These are phyloP conservation scores for Ectropis grisescens DNA, from an alignment of 1,140 invertebrate genomes.

Conservation along the genomic window DNA sequence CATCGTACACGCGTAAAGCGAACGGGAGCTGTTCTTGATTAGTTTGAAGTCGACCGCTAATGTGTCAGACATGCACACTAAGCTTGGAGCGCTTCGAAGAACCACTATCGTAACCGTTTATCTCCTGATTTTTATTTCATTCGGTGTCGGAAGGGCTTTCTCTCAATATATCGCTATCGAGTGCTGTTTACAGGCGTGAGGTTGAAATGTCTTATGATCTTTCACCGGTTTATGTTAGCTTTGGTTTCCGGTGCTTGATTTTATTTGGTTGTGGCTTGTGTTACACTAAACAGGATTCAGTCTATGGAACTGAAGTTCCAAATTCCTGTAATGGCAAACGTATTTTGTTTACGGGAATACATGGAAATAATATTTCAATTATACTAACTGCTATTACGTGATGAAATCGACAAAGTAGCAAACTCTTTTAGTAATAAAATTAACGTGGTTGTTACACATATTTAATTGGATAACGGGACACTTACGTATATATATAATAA, in stretches of 20 bases:
- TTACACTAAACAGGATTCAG: no score
- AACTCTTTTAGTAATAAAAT: no score
- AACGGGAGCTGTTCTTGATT: conserved; percentile 56
- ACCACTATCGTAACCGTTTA: conserved; percentile 1
- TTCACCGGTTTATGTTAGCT: not conserved
- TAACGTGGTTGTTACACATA: no score
- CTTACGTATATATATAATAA: no score
- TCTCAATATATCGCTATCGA: conserved; percentile 5
- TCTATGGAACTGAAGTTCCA: no score
- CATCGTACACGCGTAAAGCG: conserved; percentile 53
- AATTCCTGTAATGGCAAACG: no score
- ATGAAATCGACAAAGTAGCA: no score
- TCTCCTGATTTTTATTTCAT: conserved; percentile 6
- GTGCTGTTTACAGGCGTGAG: conserved; percentile 7
- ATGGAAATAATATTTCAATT: no score
- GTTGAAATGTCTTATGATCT: conserved; percentile 8
- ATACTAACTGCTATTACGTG: no score
- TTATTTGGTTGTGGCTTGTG: no score
- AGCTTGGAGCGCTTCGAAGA: conserved; percentile 6
- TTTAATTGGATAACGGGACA: no score
- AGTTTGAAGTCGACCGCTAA: conserved; percentile 61
- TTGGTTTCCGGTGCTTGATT: conserved; percentile 1
- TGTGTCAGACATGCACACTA: conserved; percentile 29
- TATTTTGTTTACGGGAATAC: no score
- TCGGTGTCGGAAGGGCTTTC: conserved; percentile 1